Evolutionary conservation across 1,140 invertebrate genomes (phyloP).

Genomic region (Antheraea mylitta): DNA sequence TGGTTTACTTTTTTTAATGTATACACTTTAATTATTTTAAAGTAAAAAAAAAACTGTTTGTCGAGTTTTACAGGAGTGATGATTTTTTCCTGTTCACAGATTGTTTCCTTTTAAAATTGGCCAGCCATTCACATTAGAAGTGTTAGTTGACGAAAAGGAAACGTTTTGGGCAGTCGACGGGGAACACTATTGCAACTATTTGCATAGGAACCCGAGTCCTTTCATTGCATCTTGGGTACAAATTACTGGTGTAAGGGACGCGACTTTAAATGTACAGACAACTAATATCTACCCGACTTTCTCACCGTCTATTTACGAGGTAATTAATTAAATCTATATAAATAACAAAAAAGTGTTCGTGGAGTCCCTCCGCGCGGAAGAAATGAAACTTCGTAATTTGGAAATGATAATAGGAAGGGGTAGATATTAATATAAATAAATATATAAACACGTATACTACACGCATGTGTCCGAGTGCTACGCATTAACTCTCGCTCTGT

Average conservation of each 20-base stretch:
- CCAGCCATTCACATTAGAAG: conserved; percentile 55
- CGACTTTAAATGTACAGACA: conserved; percentile 46
- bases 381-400: too few relatives aligned
- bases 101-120: conserved; percentile 63
- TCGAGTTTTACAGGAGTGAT: too few relatives aligned
- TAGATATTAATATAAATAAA: too few relatives aligned
- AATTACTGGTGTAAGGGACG: conserved; percentile 59
- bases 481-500: too few relatives aligned
- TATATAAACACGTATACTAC: too few relatives aligned
- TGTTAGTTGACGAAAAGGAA: conserved; percentile 57
- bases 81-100: conserved; percentile 34
- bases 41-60: too few relatives aligned
- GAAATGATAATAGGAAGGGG: too few relatives aligned
- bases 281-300: conserved; percentile 55
- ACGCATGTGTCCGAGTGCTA: too few relatives aligned
- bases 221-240: conserved; percentile 53
- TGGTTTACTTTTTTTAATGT: too few relatives aligned
- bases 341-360: too few relatives aligned
- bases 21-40: too few relatives aligned
- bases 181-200: conserved; percentile 58
- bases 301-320: conserved; percentile 41
- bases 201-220: conserved; percentile 50
- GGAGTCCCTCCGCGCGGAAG: too few relatives aligned
- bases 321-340: conserved; percentile 24
- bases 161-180: conserved; percentile 64